phyloP scores from a whole-genome alignment of 2,888 invertebrate genomes.

The Troides oblongomaculatus region DNA sequence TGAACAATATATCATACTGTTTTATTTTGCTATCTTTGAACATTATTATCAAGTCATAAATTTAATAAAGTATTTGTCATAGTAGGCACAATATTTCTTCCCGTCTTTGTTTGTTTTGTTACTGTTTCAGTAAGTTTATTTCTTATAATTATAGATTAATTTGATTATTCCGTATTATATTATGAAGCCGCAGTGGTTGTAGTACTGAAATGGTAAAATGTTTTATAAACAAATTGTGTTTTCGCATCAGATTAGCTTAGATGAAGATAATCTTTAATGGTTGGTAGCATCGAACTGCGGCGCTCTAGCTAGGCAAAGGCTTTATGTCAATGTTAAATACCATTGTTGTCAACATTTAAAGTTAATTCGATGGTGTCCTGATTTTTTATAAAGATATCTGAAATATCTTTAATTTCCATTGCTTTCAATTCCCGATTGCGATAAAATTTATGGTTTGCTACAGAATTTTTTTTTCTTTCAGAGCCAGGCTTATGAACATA shows the following conservation, averaged over 20 bases:
- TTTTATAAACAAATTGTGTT: not conserved
- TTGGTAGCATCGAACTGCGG: too few species aligned
- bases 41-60: not conserved
- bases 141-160: not conserved
- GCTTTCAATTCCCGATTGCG: too few species aligned
- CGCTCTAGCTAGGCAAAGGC: too few species aligned
- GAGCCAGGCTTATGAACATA: slow-evolving; percentile 88
- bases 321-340: too few species aligned
- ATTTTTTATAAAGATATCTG: too few species aligned
- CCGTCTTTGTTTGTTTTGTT: not conserved
- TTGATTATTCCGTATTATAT: not conserved
- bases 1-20: not conserved
- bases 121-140: not conserved
- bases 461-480: slow-evolving; percentile 45
- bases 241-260: not conserved
- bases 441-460: too few species aligned
- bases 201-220: not conserved
- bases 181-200: not conserved
- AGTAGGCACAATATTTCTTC: not conserved
- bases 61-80: not conserved
- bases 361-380: too few species aligned
- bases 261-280: too few species aligned
- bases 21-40: not conserved
- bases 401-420: too few species aligned
- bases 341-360: too few species aligned